A percentile compares a stretch with the other conserved stretches of the same genome.
These are phyloP conservation scores for Melanophora roralis DNA, from an alignment of 2,888 invertebrate species.

Conservation along the genomic window DNA sequence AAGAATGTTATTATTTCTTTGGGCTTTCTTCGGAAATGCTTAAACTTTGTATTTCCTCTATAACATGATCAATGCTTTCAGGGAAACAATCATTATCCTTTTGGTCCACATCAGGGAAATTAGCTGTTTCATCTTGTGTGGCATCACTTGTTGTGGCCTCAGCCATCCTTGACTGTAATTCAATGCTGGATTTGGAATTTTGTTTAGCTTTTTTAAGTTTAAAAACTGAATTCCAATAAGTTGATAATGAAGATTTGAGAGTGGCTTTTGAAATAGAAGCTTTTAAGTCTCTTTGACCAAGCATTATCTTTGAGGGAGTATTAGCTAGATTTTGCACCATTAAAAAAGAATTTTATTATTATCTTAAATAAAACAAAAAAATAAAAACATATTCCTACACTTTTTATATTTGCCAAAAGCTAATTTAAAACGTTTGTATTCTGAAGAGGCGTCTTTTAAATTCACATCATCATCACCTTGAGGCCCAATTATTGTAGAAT, in stretches of 20 bases:
- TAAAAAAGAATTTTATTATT: too few species aligned
- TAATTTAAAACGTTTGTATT: slow-evolving; percentile 44
- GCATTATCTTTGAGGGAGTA: not conserved
- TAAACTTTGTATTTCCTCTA: slow-evolving; percentile 59
- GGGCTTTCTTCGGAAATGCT: slow-evolving; percentile 59
- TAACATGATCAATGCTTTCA: not conserved
- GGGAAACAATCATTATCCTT: not conserved
- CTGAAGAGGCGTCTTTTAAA: not conserved
- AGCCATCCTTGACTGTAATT: not conserved
- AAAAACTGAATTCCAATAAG: slow-evolving; percentile 71
- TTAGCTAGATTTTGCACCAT: not conserved
- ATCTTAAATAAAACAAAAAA: not conserved
- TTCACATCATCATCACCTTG: not conserved
- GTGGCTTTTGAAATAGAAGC: slow-evolving; percentile 58
- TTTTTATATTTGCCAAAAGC: slow-evolving; percentile 43
- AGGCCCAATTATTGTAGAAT: not conserved
- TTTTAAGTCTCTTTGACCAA: slow-evolving; percentile 12
- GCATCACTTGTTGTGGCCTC: not conserved
- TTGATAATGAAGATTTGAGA: slow-evolving; percentile 69
- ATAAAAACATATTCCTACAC: slow-evolving; percentile 27
- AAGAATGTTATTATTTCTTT: slow-evolving; percentile 18
- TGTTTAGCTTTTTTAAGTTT: slow-evolving; percentile 57
- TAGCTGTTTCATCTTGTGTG: not conserved
- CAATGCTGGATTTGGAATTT: not conserved
- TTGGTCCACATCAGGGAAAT: not conserved